Base-by-base conservation (phyloP, 2,888 invertebrate species). In the Ecliptopera silaceata region DNA sequence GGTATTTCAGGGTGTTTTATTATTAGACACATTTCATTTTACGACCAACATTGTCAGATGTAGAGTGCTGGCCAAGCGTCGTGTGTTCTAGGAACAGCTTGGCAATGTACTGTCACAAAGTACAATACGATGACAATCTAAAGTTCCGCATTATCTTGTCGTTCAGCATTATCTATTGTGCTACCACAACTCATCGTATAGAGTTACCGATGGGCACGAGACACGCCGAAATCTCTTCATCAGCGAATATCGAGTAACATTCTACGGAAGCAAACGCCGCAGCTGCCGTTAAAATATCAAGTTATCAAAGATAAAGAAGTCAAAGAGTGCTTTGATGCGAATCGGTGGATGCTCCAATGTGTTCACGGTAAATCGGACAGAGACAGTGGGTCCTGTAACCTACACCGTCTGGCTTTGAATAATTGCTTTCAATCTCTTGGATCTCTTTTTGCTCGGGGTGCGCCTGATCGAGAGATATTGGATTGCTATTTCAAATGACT, bases 181-280 rank as follows among this genome's bases (percentile, higher is more conserved):
- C 80, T 78, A 81, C 86, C 87, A 84, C 85, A 88, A 42, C 80
- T 68, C 70, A 75, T 53, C 65, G 73, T 80, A 69, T 88, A 74
- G 68, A 57, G 79, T 88, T 87, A 82, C 88, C 71, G 80, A 41
- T 41, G 42, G 79, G 88, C 89, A 88, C 88, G 88, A 83, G 90
- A 80, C 88, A 83, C 68, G 72, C 54, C 70, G 72, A 71, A 82
- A 86, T 82, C 83, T 87, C 77, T 80, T 77, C 80, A 79, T 84
- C 87, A 87, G 87, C 85, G 87, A 90, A 88, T 82, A 87, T 89
- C 87, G 63, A 61, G 81, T 89, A 86, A 79, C 75, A 84, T 78
- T 82, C 80, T 75, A 83, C 88, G 87, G 89, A 88, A 90, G 88
- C 88, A 74, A 80, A 88, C 89, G 89, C 88, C 89, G 52, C 64